Percentiles rank a stretch among this genome's conserved stretches.
Conservation (phyloP, 2,113 vertebrate genomes). For the Lepus europaeus region DNA sequence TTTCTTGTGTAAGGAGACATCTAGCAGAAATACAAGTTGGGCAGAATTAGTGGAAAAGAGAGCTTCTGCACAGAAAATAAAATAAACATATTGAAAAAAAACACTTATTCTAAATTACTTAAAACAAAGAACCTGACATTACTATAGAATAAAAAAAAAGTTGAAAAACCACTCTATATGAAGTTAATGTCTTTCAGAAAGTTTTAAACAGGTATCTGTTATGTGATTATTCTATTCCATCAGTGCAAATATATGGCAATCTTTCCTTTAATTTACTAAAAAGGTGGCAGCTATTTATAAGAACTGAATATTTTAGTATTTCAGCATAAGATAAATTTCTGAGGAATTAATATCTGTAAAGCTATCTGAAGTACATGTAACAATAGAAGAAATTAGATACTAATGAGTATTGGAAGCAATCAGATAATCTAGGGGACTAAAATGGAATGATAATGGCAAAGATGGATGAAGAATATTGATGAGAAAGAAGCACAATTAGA, state of each 20-base stretch:
- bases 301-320: neutral
- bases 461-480: conserved; percentile 56
- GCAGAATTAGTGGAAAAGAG: neutral
- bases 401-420: conserved; percentile 33
- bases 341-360: conserved; percentile 13
- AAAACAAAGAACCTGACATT: conserved; percentile 21
- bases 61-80: neutral
- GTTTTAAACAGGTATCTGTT: neutral
- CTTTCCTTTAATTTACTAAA: neutral
- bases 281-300: neutral
- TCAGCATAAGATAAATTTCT: neutral
- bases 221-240: neutral
- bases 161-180: neutral
- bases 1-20: neutral
- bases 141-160: neutral
- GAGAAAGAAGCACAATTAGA: conserved; percentile 53
- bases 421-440: conserved; percentile 1
- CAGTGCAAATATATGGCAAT: neutral
- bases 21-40: neutral
- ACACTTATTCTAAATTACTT: neutral
- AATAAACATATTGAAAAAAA: conserved; percentile 20
- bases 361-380: conserved; percentile 3
- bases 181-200: neutral
- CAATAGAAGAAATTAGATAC: conserved; percentile 52
- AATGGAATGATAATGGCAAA: conserved; percentile 47